Evolutionary conservation across 2,888 invertebrate genomes (phyloP).

Genomic region (Phragmatobia fuliginosa): DNA sequence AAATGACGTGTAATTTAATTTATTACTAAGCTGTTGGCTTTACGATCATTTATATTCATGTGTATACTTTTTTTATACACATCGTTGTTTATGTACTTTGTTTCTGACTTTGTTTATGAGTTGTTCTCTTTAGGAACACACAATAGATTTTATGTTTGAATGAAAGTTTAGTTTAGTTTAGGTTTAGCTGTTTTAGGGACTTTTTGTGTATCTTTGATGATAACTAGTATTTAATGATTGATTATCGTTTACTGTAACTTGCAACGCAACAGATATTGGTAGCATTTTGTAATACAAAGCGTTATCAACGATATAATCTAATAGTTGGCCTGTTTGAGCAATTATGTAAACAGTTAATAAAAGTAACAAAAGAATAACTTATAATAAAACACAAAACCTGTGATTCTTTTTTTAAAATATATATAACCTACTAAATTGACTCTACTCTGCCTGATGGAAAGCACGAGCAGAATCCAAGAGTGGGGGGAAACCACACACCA

Average conservation of each 20-base stretch:
- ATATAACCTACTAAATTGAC: too few species aligned
- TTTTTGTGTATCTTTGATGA: neutral
- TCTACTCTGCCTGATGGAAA: too few species aligned
- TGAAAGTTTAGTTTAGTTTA: too few species aligned
- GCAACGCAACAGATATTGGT: neutral
- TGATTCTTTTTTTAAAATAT: too few species aligned
- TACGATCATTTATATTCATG: conserved; percentile 49
- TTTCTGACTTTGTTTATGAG: conserved; percentile 22
- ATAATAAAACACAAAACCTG: too few species aligned
- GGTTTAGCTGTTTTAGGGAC: neutral
- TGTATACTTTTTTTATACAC: conserved; percentile 45
- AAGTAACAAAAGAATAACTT: neutral
- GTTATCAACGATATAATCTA: neutral
- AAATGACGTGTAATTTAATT: conserved; percentile 33
- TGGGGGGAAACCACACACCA: too few species aligned
- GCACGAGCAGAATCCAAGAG: too few species aligned
- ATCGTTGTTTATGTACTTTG: conserved; percentile 17
- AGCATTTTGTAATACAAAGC: neutral
- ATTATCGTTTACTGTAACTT: neutral
- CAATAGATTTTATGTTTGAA: neutral
- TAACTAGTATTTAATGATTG: neutral
- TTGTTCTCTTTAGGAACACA: too few species aligned
- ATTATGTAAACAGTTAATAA: too few species aligned
- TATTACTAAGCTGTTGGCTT: conserved; percentile 42
- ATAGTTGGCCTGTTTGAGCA: neutral